These are phyloP conservation scores for Plutomurus gul DNA, from an alignment of 1,140 invertebrate genomes.

Conservation along the genomic window DNA sequence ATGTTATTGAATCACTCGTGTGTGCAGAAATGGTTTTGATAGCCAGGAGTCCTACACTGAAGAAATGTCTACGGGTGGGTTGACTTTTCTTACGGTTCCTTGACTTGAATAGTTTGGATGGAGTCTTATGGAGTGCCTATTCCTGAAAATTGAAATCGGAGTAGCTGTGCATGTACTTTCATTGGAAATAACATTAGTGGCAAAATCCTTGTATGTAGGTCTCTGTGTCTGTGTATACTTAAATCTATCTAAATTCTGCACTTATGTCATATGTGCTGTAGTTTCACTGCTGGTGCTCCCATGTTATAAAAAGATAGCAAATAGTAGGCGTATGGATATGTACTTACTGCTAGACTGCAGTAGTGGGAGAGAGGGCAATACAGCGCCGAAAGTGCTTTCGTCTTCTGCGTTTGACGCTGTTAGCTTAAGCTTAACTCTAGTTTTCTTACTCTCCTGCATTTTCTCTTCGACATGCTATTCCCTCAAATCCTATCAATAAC, in stretches of 20 bases:
- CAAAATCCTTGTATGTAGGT: not conserved
- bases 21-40: too few relatives aligned
- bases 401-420: not conserved
- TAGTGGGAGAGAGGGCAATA: too few relatives aligned
- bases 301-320: too few relatives aligned
- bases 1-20: too few relatives aligned
- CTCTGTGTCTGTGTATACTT: not conserved
- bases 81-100: not conserved
- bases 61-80: too few relatives aligned
- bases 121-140: not conserved
- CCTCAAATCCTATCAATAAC: not conserved
- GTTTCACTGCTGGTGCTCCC: too few relatives aligned
- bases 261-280: too few relatives aligned
- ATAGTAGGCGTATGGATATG: too few relatives aligned
- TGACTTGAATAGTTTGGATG: not conserved
- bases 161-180: not conserved
- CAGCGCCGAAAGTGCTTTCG: too few relatives aligned
- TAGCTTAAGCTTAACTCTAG: not conserved
- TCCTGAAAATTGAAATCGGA: slow-evolving; percentile 8
- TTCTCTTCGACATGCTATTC: not conserved
- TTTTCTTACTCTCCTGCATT: slow-evolving; percentile 2
- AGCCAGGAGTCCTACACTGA: too few relatives aligned
- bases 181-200: slow-evolving; percentile 4
- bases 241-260: not conserved
- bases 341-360: too few relatives aligned